Evolutionary conservation across 2,888 invertebrate genomes (phyloP).

Genomic region (Synanthedon andrenaeformis): DNA sequence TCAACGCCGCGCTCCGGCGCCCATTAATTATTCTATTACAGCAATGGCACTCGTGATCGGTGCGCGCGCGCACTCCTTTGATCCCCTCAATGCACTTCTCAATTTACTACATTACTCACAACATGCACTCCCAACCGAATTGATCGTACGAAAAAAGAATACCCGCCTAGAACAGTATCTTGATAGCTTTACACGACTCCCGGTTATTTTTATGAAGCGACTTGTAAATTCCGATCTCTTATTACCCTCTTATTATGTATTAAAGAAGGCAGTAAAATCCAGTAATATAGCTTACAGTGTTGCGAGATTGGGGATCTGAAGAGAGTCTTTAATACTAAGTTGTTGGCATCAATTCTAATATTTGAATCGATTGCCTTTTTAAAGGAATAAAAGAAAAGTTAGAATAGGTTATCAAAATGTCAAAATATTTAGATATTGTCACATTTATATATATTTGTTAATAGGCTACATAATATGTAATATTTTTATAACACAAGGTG

Average conservation of each 20-base stretch:
- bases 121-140: not conserved
- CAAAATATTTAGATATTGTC: too few species aligned
- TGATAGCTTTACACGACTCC: conserved; percentile 3
- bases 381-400: too few species aligned
- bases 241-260: conserved; percentile 13
- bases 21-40: conserved; percentile 65
- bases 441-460: too few species aligned
- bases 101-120: conserved; percentile 13
- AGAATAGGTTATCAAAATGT: too few species aligned
- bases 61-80: conserved; percentile 46
- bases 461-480: too few species aligned
- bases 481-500: too few species aligned
- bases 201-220: conserved; percentile 19
- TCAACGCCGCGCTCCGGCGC: conserved; percentile 26
- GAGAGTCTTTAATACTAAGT: not conserved
- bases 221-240: conserved; percentile 24
- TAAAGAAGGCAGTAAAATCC: not conserved
- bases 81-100: conserved; percentile 30
- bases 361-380: too few species aligned
- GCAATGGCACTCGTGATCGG: conserved; percentile 45
- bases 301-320: not conserved
- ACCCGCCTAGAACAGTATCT: not conserved
- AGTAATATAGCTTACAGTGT: not conserved
- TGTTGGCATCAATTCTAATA: not conserved
- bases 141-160: not conserved